These are phyloP conservation scores for Lasioglossum malachurum DNA, from an alignment of 2,888 invertebrate genomes.

Conservation along the genomic window DNA sequence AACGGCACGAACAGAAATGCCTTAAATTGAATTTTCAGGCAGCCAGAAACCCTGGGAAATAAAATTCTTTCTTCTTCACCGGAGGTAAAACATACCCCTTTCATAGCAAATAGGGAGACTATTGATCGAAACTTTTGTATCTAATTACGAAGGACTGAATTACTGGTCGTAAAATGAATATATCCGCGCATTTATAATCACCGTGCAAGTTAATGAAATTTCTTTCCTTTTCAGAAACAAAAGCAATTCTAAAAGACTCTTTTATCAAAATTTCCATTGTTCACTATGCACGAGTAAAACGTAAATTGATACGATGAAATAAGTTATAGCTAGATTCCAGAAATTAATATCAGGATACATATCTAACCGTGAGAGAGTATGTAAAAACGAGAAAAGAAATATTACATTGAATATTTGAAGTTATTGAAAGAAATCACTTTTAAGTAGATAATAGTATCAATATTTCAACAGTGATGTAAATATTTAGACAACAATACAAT, in stretches of 20 bases:
- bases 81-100: slow-evolving; percentile 6
- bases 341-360: neutral
- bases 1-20: neutral
- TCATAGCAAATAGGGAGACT: slow-evolving; percentile 23
- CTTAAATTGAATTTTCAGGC: slow-evolving; percentile 1
- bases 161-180: neutral
- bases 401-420: neutral
- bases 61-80: slow-evolving; percentile 16
- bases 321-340: neutral
- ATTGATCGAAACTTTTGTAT: slow-evolving; percentile 31
- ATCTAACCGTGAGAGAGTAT: neutral
- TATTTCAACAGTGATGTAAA: neutral
- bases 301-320: neutral
- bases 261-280: slow-evolving; percentile 1
- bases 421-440: neutral
- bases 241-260: neutral
- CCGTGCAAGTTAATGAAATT: neutral
- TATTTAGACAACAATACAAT: neutral
- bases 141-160: neutral
- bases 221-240: neutral
- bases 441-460: neutral
- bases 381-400: neutral
- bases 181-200: slow-evolving; percentile 17
- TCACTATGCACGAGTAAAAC: neutral
- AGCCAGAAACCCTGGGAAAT: slow-evolving; percentile 7